Evolutionary conservation across 2,888 invertebrate species (phyloP), one percentile per base, ranked within the genome.

Genomic region (Notocelia uddmanniana): DNA sequence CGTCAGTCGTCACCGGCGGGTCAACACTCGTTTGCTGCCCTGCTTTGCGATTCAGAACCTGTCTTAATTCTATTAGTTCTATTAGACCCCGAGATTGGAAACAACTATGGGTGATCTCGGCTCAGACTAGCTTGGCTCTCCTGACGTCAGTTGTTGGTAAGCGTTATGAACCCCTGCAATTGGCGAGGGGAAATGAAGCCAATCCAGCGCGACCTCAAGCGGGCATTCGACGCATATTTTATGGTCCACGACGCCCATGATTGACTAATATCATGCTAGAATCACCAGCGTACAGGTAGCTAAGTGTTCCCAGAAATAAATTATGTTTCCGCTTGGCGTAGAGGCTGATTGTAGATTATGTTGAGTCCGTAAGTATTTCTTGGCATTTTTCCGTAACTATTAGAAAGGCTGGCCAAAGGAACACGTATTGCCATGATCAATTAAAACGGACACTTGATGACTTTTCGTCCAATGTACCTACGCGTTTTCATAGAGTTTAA

Each of bases 11-110:
- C 60, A 45, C 60, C 63, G 34, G 3, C 52, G 37, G 64, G 64
- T 64, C 64, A 64, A 54, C 64, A 63, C n/a, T 64, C 64, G 52
- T 52, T 63, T 63, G 15, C 23, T 54, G 45, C 45, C 45, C 45
- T n/a, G 45, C n/a, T n/a, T n/a, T 1, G n/a, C n/a, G 45, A n/a
- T n/a, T 45, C 41, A 15, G 5, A 41, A 41, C 41, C 41, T 15
- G 41, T 41, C 15, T 41, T 8, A 45, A 45, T 45, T 45, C n/a
- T 6, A 6, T 45, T 45, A 45, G 45, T 45, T 6, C 45, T n/a
- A 45, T 45, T 45, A n/a, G 45, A 45, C 45, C n/a, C 45, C 8
- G 45, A n/a, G 8, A 45, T n/a, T 45, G 6, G n/a, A 1, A n/a
- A 45, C n/a, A 45, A 45, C 15, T 45, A n/a, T 45, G 45, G 6